Base-by-base conservation (phyloP, 2,888 invertebrate genomes). In the Drosophila peninsularis region DNA sequence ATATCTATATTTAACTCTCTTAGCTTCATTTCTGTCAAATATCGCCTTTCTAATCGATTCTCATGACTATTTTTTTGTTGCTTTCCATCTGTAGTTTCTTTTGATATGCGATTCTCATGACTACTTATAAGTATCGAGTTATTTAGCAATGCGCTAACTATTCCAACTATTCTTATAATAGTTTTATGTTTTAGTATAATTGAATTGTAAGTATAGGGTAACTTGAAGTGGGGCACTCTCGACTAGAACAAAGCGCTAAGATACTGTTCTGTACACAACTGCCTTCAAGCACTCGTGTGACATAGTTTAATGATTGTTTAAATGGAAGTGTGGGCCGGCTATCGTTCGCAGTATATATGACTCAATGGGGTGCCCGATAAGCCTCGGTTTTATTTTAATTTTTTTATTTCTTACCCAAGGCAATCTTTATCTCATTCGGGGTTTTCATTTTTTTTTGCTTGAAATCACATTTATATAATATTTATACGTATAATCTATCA, bases 341-440 rank as follows among this genome's bases (percentile, higher is more conserved):
- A 60, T 60, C 53, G 24, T 6, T 24, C 21, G 17, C 34, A 30
- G 13, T 36, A 37, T 34, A 52, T 30, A 39, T 74, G 72, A 66
- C 62, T 77, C 60, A 68, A 54, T 39, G 53, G 55, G 39, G 21
- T 24, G 24, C 7, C 42, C 45, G 70, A 74, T 78, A 74, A 74
- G 54, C 14, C 9, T 24, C 11, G 13, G 13, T n/a, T 34, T 54
- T 50, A 19, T 30, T 21, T 11, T 45, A 9, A n/a, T 24, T 34
- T 50, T 21, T 24, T 21, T 24, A 49, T 73, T 49, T n/a, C n/a
- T n/a, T n/a, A n/a, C n/a, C n/a, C 37, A 55, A 63, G 62, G 53
- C 39, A 62, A 49, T 54, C 32, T 34, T 55, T 58, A 61, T 78
- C 65, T 24, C 32, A 5, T 42, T 45, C 14, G 27, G 32, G 10